Percentiles rank a stretch among this genome's conserved stretches.
Conservation (phyloP, 2,797 vertebrate species). For the Xyrichtys novacula region DNA sequence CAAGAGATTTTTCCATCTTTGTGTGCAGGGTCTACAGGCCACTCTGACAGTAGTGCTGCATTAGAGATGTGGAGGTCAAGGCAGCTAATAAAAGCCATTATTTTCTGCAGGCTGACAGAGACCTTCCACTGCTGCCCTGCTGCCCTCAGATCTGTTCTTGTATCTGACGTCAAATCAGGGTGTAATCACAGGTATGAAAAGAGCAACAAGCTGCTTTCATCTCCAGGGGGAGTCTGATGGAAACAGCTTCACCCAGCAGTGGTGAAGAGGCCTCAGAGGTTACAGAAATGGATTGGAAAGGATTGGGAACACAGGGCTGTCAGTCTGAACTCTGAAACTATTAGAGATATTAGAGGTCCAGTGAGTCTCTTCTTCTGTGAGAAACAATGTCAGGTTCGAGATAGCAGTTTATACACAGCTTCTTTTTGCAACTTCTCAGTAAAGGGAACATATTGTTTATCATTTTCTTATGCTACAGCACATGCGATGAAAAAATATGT, state of each 20-base stretch:
- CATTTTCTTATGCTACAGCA: too few species aligned
- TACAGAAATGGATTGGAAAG: slow-evolving; percentile 9
- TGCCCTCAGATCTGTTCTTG: slow-evolving; percentile 6
- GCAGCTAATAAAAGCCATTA: slow-evolving; percentile 42
- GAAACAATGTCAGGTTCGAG: slow-evolving; percentile 17
- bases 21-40: slow-evolving; percentile 34
- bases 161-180: slow-evolving; percentile 40
- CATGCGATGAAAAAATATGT: too few species aligned
- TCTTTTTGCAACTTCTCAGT: not conserved
- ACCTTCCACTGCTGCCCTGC: not conserved
- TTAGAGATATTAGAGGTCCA: not conserved
- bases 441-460: not conserved
- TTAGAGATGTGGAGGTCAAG: slow-evolving; percentile 53
- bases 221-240: slow-evolving; percentile 27
- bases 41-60: slow-evolving; percentile 11
- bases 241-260: slow-evolving; percentile 25
- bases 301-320: slow-evolving; percentile 12
- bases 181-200: slow-evolving; percentile 46
- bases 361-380: not conserved
- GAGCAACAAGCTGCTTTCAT: slow-evolving; percentile 41
- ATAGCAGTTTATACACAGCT: not conserved
- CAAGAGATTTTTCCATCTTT: slow-evolving; percentile 44
- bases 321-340: slow-evolving; percentile 16
- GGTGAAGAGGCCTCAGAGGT: slow-evolving; percentile 15
- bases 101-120: slow-evolving; percentile 19